Evolutionary conservation across 2,113 vertebrate species (phyloP), one percentile per base, ranked within the genome.

Genomic region (Rhagologus leucostigma): DNA sequence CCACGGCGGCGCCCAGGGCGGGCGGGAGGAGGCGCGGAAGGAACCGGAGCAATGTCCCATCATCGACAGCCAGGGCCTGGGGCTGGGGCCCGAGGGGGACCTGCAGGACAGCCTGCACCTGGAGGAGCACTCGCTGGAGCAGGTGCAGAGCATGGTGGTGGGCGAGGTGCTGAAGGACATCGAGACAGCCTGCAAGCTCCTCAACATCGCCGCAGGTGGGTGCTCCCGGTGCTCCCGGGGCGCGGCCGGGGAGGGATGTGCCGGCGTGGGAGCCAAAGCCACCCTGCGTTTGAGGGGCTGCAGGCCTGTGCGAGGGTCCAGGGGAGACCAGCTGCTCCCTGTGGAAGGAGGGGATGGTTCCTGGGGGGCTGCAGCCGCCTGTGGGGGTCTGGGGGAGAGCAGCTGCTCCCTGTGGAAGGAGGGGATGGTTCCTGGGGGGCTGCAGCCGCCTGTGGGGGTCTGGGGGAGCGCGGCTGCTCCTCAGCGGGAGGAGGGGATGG

Each of bases 111-210:
- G 90, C 80, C 96, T 98, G 96, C 94, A 68, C 46, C 98, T 99
- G 96, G 99, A 99, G 96, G 99, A 99, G 84, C 98, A 98, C 47
- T 99, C 99, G 1, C 97, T 99, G 97, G 99, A 99, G 97, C 99
- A 99, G 98, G 99, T 99, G 92, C 99, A 99, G 96, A 99, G 98
- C 96, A 98, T 99, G 99, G 99, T 99, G 95, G 98, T 99, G 91
- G 99, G 99, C 2, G 99, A 99, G 78, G 99, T 99, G 90, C 98
- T 99, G 67, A 99, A 99, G 98, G 99, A 99, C 97, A 99, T 99
- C 32, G 99, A 99, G 97, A 99, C 99, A 0, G 99, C 99, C 74
- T 99, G 99, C 97, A 99, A 99, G 94, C 98, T 99, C 75, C 99
- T 99, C 84, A 99, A 99, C 96, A 99, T 99, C 95, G 97, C 98